Evolutionary conservation across 2,113 vertebrate genomes (phyloP).

Genomic region (Serinus canaria): DNA sequence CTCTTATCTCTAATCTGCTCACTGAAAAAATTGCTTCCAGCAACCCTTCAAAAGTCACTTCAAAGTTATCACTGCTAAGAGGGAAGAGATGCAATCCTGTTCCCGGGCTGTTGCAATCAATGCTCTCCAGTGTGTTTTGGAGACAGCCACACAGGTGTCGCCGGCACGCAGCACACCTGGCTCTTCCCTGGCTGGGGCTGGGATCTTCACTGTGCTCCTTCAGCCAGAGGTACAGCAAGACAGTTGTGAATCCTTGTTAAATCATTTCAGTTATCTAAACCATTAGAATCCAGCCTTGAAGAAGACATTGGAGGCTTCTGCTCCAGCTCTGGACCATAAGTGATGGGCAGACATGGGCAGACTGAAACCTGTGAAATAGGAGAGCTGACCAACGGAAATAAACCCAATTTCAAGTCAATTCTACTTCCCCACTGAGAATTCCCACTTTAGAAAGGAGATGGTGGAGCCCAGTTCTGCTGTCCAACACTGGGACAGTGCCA

Average conservation of each 20-base stretch:
- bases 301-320: neutral
- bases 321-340: neutral
- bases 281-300: neutral
- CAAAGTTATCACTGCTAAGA: neutral
- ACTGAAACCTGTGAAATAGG: accelerated
- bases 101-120: neutral
- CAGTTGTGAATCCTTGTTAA: neutral
- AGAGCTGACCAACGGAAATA: accelerated
- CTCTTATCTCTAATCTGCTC: constrained; percentile 39
- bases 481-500: neutral
- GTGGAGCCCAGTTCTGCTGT: neutral
- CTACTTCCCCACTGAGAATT: neutral
- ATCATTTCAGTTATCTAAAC: neutral
- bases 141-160: neutral
- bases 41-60: constrained; percentile 34
- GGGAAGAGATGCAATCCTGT: neutral
- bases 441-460: neutral
- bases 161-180: neutral
- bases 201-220: neutral
- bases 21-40: neutral
- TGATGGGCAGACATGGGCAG: neutral
- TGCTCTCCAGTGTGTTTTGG: accelerated
- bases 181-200: neutral
- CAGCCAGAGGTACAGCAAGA: neutral
- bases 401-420: neutral